Conservation (phyloP, 2,113 vertebrate species). For the Burhinus bistriatus region DNA sequence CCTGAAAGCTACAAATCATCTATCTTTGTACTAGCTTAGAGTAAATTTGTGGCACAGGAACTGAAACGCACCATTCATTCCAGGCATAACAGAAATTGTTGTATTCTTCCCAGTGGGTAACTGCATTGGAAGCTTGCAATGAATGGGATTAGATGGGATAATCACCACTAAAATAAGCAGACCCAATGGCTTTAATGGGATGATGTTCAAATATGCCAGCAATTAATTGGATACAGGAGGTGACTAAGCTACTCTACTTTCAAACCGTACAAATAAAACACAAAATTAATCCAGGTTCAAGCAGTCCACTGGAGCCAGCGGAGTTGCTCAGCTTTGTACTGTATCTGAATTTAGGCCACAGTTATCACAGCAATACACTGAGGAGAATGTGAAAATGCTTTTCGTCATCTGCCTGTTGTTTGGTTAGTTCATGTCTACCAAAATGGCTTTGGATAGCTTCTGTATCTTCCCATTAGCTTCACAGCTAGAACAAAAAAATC, state of each 20-base stretch:
- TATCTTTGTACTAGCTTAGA: background rate
- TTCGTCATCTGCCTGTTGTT: background rate
- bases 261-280: background rate
- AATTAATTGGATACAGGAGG: conserved; percentile 21
- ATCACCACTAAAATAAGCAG: conserved; percentile 32
- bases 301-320: background rate
- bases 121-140: conserved; percentile 32
- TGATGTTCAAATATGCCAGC: conserved; percentile 13
- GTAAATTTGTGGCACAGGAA: background rate
- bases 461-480: background rate
- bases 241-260: background rate
- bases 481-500: background rate
- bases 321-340: background rate
- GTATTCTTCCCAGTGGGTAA: conserved; percentile 11
- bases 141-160: conserved; percentile 61
- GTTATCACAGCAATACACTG: background rate
- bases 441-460: background rate
- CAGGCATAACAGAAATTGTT: conserved; percentile 9
- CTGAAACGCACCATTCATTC: background rate
- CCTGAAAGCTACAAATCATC: background rate
- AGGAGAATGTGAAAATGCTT: background rate
- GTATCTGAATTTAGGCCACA: background rate
- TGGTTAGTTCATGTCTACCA: background rate
- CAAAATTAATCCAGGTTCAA: background rate
- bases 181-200: conserved; percentile 21